phyloP scores from a whole-genome alignment of 2,888 invertebrate genomes.

The Phytoseiulus persimilis region DNA sequence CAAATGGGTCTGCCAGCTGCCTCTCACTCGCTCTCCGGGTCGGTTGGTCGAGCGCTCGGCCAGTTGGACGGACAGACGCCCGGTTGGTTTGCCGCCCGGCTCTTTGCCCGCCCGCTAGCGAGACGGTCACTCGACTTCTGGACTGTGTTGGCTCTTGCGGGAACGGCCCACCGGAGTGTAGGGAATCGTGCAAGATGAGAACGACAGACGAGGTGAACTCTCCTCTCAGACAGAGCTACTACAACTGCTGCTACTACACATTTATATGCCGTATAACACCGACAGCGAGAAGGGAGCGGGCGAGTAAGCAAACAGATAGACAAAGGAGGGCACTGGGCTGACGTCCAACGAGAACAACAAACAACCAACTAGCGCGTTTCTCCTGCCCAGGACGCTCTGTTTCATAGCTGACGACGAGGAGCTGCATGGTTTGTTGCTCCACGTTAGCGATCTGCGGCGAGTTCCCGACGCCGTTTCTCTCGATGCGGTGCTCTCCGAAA shows the following conservation, averaged over 20 bases:
- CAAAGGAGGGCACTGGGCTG: neutral
- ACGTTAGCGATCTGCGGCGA: too few relatives aligned
- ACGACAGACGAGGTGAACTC: neutral
- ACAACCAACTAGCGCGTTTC: neutral
- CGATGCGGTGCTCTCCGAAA: too few relatives aligned
- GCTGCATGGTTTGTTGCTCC: neutral
- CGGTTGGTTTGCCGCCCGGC: neutral
- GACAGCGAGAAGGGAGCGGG: neutral
- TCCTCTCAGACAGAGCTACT: neutral
- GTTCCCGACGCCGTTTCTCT: too few relatives aligned
- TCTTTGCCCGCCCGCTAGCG: neutral
- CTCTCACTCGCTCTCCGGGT: constrained; percentile 21
- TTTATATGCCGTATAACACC: neutral
- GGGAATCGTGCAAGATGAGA: neutral
- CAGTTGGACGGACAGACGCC: too few relatives aligned
- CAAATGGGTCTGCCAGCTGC: constrained; percentile 37
- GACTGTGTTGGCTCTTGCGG: constrained; percentile 21
- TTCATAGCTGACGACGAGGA: neutral
- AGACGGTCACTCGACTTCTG: constrained; percentile 12
- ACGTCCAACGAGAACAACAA: neutral
- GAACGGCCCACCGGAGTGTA: neutral
- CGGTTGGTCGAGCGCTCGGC: neutral
- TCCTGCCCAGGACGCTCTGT: neutral
- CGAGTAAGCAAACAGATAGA: neutral
- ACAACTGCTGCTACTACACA: neutral